Evolutionary conservation across 2,888 invertebrate genomes (phyloP), one percentile per base, ranked within the genome.

Genomic region (Drosophila paramelanica): DNA sequence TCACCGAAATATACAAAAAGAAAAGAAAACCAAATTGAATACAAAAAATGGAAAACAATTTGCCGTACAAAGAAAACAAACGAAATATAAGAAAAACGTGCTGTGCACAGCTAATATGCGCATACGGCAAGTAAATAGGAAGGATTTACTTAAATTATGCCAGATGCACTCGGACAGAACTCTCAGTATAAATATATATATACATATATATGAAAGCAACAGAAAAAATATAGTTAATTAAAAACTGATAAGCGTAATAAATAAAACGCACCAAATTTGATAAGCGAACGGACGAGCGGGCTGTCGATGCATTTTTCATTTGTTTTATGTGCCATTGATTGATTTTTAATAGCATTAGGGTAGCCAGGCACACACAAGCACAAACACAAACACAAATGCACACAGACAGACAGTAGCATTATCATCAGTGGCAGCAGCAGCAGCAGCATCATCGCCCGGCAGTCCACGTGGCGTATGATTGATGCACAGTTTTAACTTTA

Each of bases 301-400:
- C 64, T 25, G 43, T 25, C 39, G 66, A 58, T 80, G 73, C 68
- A 62, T 67, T 86, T 86, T 88, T 88, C 73, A 88, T 82, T 83
- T 77, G 71, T 83, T 82, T 79, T 72, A 83, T 86, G 61, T 67
- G 89, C 81, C 67, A 83, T 83, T 83, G 83, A 83, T 83, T 83
- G 83, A 83, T 89, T 83, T 83, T 83, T 83, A 89, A 83, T 89
- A 88, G 81, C 89, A 84, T 84, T 81, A 81, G 75, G 57, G 65
- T 51, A n/a, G 45, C 49, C 46, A 59, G 46, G 43, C 51, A 53
- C 38, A 56, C 31, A 68, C 52, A 59, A 17, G 25, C 31, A n/a
- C 33, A 46, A 10, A 57, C 5, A 39, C 33, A 50, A 11, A 56
- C 42, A 56, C 17, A 50, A 11, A 58, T 39, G 53, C 17, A 57